Conservation (phyloP, 2,797 vertebrate genomes). For the Alauda arvensis region DNA sequence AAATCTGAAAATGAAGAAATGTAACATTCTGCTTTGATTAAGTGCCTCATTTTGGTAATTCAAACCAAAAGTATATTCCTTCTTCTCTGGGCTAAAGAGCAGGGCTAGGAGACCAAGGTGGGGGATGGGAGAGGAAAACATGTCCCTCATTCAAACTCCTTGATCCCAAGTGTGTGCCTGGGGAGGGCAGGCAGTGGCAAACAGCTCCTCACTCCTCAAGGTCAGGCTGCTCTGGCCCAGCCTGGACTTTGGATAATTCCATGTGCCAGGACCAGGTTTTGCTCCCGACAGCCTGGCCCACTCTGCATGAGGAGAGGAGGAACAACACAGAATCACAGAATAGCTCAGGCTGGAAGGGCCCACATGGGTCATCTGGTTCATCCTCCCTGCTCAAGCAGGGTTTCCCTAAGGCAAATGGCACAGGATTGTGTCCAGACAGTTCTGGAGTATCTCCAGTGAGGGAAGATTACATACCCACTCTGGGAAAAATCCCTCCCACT, state of each 20-base stretch:
- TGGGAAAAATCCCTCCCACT: background rate
- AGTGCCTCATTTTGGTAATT: background rate
- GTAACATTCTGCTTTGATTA: background rate
- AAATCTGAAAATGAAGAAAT: background rate
- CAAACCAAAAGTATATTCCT: background rate
- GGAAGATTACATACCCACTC: background rate
- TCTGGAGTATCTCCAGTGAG: background rate
- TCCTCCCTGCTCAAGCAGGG: background rate
- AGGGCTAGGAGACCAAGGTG: background rate
- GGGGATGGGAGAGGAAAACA: background rate
- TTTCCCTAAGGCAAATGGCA: background rate
- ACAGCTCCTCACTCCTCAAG: background rate
- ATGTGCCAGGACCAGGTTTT: rapidly evolving
- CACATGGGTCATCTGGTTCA: background rate
- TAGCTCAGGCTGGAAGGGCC: background rate
- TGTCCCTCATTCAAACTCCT: background rate
- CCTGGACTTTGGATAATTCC: background rate
- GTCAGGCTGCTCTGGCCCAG: background rate
- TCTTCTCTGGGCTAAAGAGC: background rate
- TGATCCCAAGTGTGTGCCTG: rapidly evolving
- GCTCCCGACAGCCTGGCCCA: background rate
- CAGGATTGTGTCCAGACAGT: background rate
- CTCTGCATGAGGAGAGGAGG: background rate
- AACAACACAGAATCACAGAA: background rate
- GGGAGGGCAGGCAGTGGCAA: background rate